Evolutionary conservation across 2,113 vertebrate species (phyloP).

Genomic region (Hassar affinis): DNA sequence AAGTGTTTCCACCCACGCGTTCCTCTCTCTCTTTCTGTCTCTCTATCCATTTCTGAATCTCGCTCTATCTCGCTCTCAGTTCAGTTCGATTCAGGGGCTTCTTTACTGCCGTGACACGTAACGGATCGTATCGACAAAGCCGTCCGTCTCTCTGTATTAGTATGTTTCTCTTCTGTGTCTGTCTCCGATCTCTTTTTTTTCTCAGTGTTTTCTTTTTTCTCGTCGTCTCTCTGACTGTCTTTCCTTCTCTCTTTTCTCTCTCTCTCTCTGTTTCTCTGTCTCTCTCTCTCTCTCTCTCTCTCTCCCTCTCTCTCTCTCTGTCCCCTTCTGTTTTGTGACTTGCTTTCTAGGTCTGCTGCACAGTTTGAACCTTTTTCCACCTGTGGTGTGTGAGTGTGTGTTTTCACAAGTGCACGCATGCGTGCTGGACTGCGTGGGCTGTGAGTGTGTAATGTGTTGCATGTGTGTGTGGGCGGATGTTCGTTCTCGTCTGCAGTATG

Average conservation of each 20-base stretch:
- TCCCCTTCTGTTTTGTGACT: slow-evolving; percentile 8
- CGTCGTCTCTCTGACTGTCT: too few relatives aligned
- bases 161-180: slow-evolving; percentile 50
- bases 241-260: too few relatives aligned
- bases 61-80: background rate
- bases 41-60: slow-evolving; percentile 34
- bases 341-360: background rate
- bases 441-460: slow-evolving; percentile 48
- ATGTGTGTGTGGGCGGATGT: slow-evolving; percentile 59
- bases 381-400: slow-evolving; percentile 52
- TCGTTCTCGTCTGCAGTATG: slow-evolving; percentile 53
- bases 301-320: background rate
- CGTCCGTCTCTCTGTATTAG: background rate
- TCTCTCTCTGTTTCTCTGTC: slow-evolving; percentile 37
- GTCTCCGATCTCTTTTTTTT: too few relatives aligned
- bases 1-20: slow-evolving; percentile 71
- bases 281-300: background rate
- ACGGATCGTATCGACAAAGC: background rate
- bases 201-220: too few relatives aligned
- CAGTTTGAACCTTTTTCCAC: slow-evolving; percentile 18
- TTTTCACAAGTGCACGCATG: slow-evolving; percentile 45
- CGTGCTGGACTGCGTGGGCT: slow-evolving; percentile 48
- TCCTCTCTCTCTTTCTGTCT: slow-evolving; percentile 55
- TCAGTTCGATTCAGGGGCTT: background rate
- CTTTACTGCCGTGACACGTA: background rate